phyloP scores from a whole-genome alignment of 2,113 vertebrate species.

The Turnix velox region DNA sequence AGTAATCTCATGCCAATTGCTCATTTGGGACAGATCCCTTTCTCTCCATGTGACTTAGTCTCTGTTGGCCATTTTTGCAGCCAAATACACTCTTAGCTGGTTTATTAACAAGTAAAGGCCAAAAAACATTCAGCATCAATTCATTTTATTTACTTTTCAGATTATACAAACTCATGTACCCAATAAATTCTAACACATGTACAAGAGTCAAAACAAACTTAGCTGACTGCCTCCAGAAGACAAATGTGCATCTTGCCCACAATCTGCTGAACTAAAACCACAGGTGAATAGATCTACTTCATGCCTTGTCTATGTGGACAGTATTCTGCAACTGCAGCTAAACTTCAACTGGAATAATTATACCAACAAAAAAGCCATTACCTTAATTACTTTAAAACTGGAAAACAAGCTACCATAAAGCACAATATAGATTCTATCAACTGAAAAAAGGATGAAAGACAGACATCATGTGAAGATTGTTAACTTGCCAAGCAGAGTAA shows the following conservation, averaged over 20 bases:
- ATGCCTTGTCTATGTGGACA: not conserved
- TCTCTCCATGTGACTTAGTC: not conserved
- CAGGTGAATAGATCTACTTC: not conserved
- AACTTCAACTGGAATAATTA: not conserved
- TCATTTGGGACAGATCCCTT: conserved; percentile 20
- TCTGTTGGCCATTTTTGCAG: not conserved
- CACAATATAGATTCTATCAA: not conserved
- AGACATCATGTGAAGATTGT: not conserved
- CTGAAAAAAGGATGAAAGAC: not conserved
- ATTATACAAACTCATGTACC: not conserved
- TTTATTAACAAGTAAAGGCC: conserved; percentile 5
- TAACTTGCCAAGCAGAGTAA: not conserved
- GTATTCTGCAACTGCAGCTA: not conserved
- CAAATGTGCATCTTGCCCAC: not conserved
- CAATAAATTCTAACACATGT: conserved; percentile 33
- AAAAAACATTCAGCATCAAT: conserved; percentile 34
- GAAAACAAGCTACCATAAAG: not conserved
- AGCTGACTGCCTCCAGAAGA: not conserved
- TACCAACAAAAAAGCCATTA: not conserved
- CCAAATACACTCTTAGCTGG: not conserved
- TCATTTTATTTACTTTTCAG: conserved; percentile 37
- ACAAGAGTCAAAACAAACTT: conserved; percentile 21
- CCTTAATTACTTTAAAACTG: not conserved
- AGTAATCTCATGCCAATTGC: conserved; percentile 2
- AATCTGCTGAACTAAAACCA: not conserved